Conservation (phyloP, 2,888 invertebrate genomes). For the Exocentrus adspersus region DNA sequence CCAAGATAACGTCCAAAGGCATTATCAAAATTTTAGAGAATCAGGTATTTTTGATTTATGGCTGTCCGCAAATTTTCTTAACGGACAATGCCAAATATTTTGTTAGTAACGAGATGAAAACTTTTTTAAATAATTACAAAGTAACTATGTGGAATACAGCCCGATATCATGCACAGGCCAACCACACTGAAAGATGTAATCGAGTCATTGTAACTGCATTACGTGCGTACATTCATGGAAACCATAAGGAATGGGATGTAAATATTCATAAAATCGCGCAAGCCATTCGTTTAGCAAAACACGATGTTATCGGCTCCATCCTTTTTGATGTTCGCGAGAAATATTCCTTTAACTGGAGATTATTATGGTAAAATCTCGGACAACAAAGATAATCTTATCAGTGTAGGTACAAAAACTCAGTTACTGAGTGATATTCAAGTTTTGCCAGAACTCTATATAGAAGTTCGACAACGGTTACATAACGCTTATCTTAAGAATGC, state of each 20-base stretch:
- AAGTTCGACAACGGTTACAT: slow-evolving; percentile 28
- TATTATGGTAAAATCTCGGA: no score
- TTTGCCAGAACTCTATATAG: slow-evolving; percentile 31
- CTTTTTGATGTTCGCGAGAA: slow-evolving; percentile 36
- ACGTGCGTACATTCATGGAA: slow-evolving; percentile 29
- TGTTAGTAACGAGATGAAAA: slow-evolving; percentile 27
- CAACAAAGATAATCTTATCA: slow-evolving; percentile 11
- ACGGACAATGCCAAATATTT: slow-evolving; percentile 34
- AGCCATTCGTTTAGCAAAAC: slow-evolving; percentile 36
- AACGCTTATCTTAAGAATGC: slow-evolving; percentile 30
- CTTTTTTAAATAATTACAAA: slow-evolving; percentile 31
- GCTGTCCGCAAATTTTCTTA: slow-evolving; percentile 28
- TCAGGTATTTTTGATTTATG: slow-evolving; percentile 34
- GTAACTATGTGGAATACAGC: slow-evolving; percentile 45
- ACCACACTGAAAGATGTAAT: slow-evolving; percentile 54
- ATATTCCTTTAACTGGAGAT: slow-evolving; percentile 33
- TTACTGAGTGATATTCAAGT: slow-evolving; percentile 26
- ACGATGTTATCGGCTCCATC: slow-evolving; percentile 39
- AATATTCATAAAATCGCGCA: no score
- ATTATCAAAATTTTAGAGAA: slow-evolving; percentile 30
- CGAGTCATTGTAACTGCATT: slow-evolving; percentile 50
- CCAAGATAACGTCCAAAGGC: slow-evolving; percentile 1
- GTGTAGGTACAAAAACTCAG: slow-evolving; percentile 21
- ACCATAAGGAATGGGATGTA: slow-evolving; percentile 33
- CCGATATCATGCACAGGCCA: slow-evolving; percentile 52